Evolutionary conservation across 2,797 vertebrate genomes (phyloP), one percentile per base, ranked within the genome.

Genomic region (Xerus rutilus): DNA sequence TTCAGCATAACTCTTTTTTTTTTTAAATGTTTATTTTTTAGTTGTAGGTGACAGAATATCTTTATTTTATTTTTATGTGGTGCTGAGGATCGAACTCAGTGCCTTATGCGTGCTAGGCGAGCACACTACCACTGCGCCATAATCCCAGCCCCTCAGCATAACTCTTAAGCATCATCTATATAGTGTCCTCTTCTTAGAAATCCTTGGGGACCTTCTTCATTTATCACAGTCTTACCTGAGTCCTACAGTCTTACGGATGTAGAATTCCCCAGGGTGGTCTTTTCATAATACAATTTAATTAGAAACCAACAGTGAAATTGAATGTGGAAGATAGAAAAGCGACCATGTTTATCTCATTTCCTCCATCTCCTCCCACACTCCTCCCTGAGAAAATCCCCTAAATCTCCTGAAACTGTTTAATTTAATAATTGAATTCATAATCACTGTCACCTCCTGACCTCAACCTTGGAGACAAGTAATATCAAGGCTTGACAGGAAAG

Each of bases 301-400:
- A 90, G 86, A 88, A 91, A 73, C 78, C 39, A 82, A 65, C 47
- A 92, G 52, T 94, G 84, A 97, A 86, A 86, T 57, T 93, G 69
- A 95, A 91, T 65, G 30, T 93, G 43, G 54, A 94, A 93, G 67
- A 49, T 52, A 43, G 69, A 84, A 64, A 92, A 79, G 32, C 14
- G 52, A 73, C 69, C 64, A 69, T 72, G 73, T 4, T 90, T 45
- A 72, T 23, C 47, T 95, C 59, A 77, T 96, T 92, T 96, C 74
- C 23, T 35, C 12, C 64, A 59, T 59, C 65, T 59, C 20, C 54
- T 2, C 64, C 21, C 47, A 52, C 49, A 74, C 67, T n/a, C 13
- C 76, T 89, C 78, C 54, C 70, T 83, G 30, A 89, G 83, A 85
- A 96, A 96, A 76, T 5, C 59, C 62, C 87, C 89, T 57, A 62